A percentile compares a stretch with the other conserved stretches of the same genome.
These are phyloP conservation scores for Catocala nupta DNA, from an alignment of 2,888 invertebrate species.

Conservation along the genomic window DNA sequence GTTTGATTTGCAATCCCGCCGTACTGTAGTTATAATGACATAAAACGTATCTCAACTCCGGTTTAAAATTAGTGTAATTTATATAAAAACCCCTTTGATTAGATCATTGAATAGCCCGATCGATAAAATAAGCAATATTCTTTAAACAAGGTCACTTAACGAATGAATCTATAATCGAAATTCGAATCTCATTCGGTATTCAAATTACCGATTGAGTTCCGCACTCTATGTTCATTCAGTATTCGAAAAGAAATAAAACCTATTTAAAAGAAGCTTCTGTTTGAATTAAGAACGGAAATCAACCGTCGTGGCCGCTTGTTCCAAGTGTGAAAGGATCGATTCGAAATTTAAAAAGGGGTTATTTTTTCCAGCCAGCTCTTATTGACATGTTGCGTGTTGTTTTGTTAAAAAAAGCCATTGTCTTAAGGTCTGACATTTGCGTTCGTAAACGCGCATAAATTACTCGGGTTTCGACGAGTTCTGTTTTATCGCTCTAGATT, in stretches of 20 bases:
- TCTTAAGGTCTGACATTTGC: conserved; percentile 58
- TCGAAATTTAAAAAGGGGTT: conserved; percentile 75
- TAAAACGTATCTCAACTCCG: conserved; percentile 40
- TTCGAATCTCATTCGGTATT: conserved; percentile 79
- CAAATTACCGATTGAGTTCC: conserved; percentile 82
- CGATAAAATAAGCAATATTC: conserved; percentile 85
- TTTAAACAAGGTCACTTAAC: conserved; percentile 85
- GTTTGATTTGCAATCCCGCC: conserved; percentile 50
- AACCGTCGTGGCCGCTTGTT: conserved; percentile 83
- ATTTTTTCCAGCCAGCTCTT: conserved; percentile 71
- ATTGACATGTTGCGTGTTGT: conserved; percentile 79
- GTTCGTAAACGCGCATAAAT: conserved; percentile 47
- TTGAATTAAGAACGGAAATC: conserved; percentile 86
- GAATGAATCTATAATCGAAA: conserved; percentile 86
- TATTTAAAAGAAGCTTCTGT: conserved; percentile 78
- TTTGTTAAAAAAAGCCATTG: conserved; percentile 62
- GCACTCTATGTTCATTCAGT: conserved; percentile 70
- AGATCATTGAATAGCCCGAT: conserved; percentile 73
- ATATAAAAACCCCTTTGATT: conserved; percentile 63
- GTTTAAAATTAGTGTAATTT: conserved; percentile 53
- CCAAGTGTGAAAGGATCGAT: conserved; percentile 86
- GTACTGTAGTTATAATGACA: conserved; percentile 40
- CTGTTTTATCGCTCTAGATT: conserved; percentile 37
- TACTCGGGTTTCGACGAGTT: conserved; percentile 45
- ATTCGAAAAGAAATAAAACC: conserved; percentile 70